phyloP scores from a whole-genome alignment of 2,797 vertebrate genomes.

The Lateolabrax maculatus region DNA sequence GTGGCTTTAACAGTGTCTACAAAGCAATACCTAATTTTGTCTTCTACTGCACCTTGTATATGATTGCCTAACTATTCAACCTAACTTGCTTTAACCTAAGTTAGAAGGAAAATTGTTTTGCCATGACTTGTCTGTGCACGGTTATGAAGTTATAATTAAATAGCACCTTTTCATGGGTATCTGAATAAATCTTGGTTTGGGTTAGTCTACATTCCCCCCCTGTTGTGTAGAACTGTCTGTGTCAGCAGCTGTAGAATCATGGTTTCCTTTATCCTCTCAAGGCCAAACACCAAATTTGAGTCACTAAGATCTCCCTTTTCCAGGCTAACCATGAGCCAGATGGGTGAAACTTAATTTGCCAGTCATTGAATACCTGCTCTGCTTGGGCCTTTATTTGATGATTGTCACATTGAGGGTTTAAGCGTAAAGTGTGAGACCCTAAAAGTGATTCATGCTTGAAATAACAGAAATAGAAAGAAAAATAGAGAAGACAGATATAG shows the following conservation, averaged over 20 bases:
- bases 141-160: not conserved
- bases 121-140: not conserved
- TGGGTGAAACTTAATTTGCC: not conserved
- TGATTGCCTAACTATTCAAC: not conserved
- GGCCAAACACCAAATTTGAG: slow-evolving; percentile 22
- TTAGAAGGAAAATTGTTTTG: no score
- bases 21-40: not conserved
- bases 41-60: not conserved
- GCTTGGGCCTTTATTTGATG: not conserved
- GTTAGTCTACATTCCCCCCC: slow-evolving; percentile 10
- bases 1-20: not conserved
- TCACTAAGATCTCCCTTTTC: not conserved
- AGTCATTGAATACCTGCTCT: not conserved
- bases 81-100: not conserved
- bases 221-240: slow-evolving; percentile 23
- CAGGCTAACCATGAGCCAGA: slow-evolving; percentile 27
- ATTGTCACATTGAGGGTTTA: not conserved
- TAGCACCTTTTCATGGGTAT: not conserved
- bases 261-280: slow-evolving; percentile 34
- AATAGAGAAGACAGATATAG: not conserved
- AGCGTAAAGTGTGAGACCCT: not conserved
- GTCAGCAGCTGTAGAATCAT: slow-evolving; percentile 50
- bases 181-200: slow-evolving; percentile 6
- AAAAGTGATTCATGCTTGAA: not conserved
- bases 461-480: not conserved